Base-by-base conservation (phyloP, 2,888 invertebrate genomes). In the Acronicta leporina region DNA sequence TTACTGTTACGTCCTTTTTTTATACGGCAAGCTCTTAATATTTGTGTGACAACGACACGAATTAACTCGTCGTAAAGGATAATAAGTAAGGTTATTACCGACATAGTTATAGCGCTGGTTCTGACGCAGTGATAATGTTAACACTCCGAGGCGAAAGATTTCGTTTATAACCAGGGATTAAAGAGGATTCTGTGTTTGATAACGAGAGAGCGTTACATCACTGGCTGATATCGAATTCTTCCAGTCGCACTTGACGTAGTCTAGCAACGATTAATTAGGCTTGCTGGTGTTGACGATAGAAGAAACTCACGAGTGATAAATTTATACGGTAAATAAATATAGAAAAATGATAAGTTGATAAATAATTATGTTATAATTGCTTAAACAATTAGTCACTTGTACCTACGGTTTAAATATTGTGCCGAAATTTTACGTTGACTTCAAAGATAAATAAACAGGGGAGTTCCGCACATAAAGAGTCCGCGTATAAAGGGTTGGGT, bases 51-150 rank as follows among this genome's bases (percentile, higher is more conserved):
- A 89, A 87, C 87, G 83, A 81, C 82, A 85, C 83, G 91, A 86
- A 89, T 92, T 92, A 91, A 84, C 89, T 91, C 88, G 84, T 85
- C 87, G 91, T 89, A 92, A 93, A 94, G 94, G 94, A 94, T 94
- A 94, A 92, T 89, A 88, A 85, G 85, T 92, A 90, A 93, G 93
- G 92, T 92, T 92, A 92, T 90, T 87, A 85, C 82, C 84, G 83
- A 83, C 88, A 88, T 89, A 82, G 85, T 84, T 86, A 83, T 83
- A 84, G 73, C 73, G 75, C 70, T 69, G 77, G 80, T 75, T 76
- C 81, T 89, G 89, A 87, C 90, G 88, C 80, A 86, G 82, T 84
- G 85, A 81, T 87, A 88, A 85, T 85, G 85, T 83, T 87, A 85
- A 86, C 81, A 84, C 85, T 82, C 72, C 79, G 82, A 79, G 80